Base-by-base conservation (phyloP, 53 echinoderm and acorn worm species). In the Arbacia lixula region DNA sequence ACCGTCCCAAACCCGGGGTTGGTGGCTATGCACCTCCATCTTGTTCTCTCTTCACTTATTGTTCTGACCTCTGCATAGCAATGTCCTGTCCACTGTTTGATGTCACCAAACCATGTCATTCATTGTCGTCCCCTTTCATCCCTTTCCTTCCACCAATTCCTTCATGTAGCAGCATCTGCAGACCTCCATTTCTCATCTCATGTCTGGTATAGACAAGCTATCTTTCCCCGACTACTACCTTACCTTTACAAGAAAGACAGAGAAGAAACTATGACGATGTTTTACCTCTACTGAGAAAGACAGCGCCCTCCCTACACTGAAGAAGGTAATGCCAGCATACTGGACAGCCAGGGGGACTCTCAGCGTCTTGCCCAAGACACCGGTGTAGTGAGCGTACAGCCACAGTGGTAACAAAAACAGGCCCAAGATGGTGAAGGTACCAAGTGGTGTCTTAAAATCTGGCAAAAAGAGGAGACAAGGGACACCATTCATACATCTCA, bases 261-360 rank as follows among this genome's bases (percentile, higher is more conserved):
- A 2, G 29, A 61, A 3, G 9, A 31, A 31, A 4, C 33, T n/a
- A 24, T n/a, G 11, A 5, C 8, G 28, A 4, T 14, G 22, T n/a
- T 51, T 64, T 87, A 94, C 97, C 94, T 94, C 97, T 14, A 94
- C 94, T 30, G 60, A 66, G 39, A 85, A 65, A 58, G 86, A 83
- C 3, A 96, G 60, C 8, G 94, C 97, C 80, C 97, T 89, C 0
- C 97, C 97, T 52, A 68, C 77, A 84, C 93, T 92, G 22, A 96
- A 54, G 40, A 94, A 60, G 4, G 62, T 88, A 30, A 94, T 94
- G 12, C 87, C 92, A 12, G 88, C 49, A 71, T 88, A 94, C 82
- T 90, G 76, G 11, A 96, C 63, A 31, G 50, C 53, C 20, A 46
- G 53, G 3, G 91, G 97, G 5, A 96, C 65, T 22, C 33, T n/a